Conservation (phyloP, 2,797 vertebrate species). For the Coregonus sp. region DNA sequence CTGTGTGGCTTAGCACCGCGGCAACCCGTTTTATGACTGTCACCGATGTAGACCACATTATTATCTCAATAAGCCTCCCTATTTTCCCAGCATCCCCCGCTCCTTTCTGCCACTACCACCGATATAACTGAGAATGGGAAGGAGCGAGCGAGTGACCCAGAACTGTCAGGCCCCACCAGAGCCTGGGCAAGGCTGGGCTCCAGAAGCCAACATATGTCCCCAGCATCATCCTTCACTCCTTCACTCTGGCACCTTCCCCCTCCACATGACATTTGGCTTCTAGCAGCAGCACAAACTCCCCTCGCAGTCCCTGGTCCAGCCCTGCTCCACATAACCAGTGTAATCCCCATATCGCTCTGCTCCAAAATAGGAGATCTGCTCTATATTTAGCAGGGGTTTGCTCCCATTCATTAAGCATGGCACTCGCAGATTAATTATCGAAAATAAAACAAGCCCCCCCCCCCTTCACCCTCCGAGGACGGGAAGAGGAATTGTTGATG, state of each 20-base stretch:
- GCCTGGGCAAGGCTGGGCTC: conserved; percentile 70
- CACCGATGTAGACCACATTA: conserved; percentile 75
- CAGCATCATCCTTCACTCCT: conserved; percentile 24
- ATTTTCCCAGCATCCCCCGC: conserved; percentile 72
- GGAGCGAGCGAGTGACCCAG: conserved; percentile 74
- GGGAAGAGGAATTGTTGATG: conserved; percentile 11
- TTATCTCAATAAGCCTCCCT: conserved; percentile 81
- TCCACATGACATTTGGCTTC: conserved; percentile 70
- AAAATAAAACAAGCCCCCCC: conserved; percentile 57
- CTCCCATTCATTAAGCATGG: conserved; percentile 72
- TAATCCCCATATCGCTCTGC: conserved; percentile 75
- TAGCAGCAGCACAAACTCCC: conserved; percentile 44
- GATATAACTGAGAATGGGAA: conserved; percentile 65
- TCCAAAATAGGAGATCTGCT: conserved; percentile 77
- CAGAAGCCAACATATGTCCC: conserved; percentile 58
- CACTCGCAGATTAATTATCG: conserved; percentile 75
- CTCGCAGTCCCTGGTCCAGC: conserved; percentile 72
- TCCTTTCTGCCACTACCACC: conserved; percentile 46
- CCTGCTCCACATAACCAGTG: conserved; percentile 76
- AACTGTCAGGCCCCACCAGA: conserved; percentile 79
- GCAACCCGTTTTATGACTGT: conserved; percentile 75
- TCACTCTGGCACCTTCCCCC: conserved; percentile 71
- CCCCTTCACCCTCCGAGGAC: too few relatives aligned
- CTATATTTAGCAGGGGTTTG: conserved; percentile 76
- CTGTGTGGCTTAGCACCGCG: conserved; percentile 64